Conservation (phyloP, 2,888 invertebrate species). For the Cantharis lateralis region DNA sequence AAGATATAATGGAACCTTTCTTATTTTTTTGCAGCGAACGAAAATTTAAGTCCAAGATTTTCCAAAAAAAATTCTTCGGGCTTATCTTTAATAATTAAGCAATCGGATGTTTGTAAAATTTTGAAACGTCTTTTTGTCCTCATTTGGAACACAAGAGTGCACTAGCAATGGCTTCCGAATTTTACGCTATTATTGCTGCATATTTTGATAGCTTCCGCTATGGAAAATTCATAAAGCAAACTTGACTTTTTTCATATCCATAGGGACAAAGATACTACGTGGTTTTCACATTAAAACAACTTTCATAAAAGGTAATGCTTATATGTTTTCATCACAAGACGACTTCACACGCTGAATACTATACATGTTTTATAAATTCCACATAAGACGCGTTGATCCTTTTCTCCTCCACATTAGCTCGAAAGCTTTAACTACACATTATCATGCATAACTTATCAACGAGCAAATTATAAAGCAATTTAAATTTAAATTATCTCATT, state of each 20-base stretch:
- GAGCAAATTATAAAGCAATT: conserved; percentile 5
- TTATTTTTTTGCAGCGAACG: conserved; percentile 33
- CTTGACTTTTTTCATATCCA: conserved; percentile 7
- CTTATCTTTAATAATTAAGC: conserved; percentile 39
- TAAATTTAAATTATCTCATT: background rate
- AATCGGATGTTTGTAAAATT: conserved; percentile 38
- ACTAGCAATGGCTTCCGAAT: conserved; percentile 13
- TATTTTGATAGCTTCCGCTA: conserved; percentile 12
- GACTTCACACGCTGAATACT: conserved; percentile 16
- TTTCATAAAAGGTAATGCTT: conserved; percentile 8
- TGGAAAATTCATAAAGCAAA: conserved; percentile 17
- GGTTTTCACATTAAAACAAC: conserved; percentile 10
- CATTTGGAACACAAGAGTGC: conserved; percentile 6
- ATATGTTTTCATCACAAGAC: conserved; percentile 5
- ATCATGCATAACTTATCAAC: conserved; percentile 26
- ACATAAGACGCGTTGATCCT: conserved; percentile 25
- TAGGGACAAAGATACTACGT: background rate
- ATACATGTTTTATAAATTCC: conserved; percentile 27
- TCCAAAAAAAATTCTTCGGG: background rate
- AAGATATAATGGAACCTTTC: conserved; percentile 28
- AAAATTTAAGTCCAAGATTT: conserved; percentile 42
- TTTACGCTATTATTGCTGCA: conserved; percentile 13
- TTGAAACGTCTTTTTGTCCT: conserved; percentile 28
- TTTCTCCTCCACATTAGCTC: conserved; percentile 12
- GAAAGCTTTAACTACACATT: conserved; percentile 17